Conservation (phyloP, 2,888 invertebrate species). For the Frankliniella fusca region DNA sequence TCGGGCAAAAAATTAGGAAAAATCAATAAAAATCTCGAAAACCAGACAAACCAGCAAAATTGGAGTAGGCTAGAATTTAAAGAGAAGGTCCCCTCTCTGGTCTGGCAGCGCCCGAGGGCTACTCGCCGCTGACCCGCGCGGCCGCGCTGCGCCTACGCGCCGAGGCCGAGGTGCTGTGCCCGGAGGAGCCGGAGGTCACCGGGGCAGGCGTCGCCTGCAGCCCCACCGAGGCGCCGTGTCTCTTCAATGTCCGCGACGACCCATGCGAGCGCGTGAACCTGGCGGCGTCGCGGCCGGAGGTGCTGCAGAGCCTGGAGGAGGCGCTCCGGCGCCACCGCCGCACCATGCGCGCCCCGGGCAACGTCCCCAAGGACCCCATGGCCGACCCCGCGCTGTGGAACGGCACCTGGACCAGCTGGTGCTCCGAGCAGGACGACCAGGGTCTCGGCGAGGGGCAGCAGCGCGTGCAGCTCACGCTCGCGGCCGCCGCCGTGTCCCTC, state of each 20-base stretch:
- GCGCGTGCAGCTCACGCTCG: not conserved
- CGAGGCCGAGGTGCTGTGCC: conserved; percentile 43
- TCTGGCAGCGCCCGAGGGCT: conserved; percentile 32
- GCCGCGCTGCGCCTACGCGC: conserved; percentile 42
- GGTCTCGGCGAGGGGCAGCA: not conserved
- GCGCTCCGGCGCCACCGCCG: conserved; percentile 48
- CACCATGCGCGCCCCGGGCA: conserved; percentile 49
- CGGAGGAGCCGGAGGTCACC: not conserved
- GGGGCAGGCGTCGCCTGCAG: conserved; percentile 41
- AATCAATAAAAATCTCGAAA: too few relatives aligned
- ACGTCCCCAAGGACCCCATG: conserved; percentile 48
- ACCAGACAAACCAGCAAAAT: too few relatives aligned
- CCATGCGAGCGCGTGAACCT: conserved; percentile 51
- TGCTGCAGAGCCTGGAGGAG: conserved; percentile 49
- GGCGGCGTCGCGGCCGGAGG: conserved; percentile 46
- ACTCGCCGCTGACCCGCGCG: conserved; percentile 39
- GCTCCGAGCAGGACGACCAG: conserved; percentile 44
- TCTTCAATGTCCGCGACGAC: conserved; percentile 47
- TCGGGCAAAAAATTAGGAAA: not conserved
- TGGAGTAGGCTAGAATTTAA: too few relatives aligned
- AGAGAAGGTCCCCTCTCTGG: not conserved
- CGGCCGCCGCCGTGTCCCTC: not conserved
- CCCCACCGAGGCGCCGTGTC: conserved; percentile 45
- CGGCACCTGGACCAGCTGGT: conserved; percentile 58
- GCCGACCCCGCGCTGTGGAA: conserved; percentile 55